Evolutionary conservation across 2,797 vertebrate species (phyloP).

Genomic region (Danio kyathit): DNA sequence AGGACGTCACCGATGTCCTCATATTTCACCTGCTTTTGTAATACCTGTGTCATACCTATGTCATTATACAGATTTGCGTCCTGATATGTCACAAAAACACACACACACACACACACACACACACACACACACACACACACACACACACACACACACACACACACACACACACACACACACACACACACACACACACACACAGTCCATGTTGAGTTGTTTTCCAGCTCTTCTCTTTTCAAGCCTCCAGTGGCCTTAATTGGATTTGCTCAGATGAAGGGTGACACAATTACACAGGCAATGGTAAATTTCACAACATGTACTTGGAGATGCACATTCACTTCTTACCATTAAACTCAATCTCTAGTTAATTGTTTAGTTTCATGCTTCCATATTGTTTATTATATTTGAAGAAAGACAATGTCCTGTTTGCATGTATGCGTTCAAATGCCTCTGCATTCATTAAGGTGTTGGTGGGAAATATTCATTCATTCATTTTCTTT

Average conservation of each 20-base stretch:
- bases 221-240: slow-evolving; percentile 47
- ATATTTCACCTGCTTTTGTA: too few species aligned
- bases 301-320: slow-evolving; percentile 31
- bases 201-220: slow-evolving; percentile 42
- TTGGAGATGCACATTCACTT: not conserved
- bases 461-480: not conserved
- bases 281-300: slow-evolving; percentile 33
- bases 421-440: not conserved
- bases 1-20: too few species aligned
- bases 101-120: not conserved
- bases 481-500: too few species aligned
- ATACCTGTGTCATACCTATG: too few species aligned
- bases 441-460: not conserved
- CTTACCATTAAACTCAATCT: not conserved
- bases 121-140: not conserved
- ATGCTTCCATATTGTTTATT: not conserved
- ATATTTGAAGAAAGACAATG: not conserved
- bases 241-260: slow-evolving; percentile 58
- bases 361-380: not conserved
- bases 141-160: slow-evolving; percentile 13
- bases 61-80: too few species aligned
- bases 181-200: slow-evolving; percentile 14
- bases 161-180: too few species aligned
- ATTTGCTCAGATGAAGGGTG: slow-evolving; percentile 54
- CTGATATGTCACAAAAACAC: too few species aligned